Evolutionary conservation across 2,888 invertebrate species (phyloP).

Genomic region (Drosophila buzzatii): DNA sequence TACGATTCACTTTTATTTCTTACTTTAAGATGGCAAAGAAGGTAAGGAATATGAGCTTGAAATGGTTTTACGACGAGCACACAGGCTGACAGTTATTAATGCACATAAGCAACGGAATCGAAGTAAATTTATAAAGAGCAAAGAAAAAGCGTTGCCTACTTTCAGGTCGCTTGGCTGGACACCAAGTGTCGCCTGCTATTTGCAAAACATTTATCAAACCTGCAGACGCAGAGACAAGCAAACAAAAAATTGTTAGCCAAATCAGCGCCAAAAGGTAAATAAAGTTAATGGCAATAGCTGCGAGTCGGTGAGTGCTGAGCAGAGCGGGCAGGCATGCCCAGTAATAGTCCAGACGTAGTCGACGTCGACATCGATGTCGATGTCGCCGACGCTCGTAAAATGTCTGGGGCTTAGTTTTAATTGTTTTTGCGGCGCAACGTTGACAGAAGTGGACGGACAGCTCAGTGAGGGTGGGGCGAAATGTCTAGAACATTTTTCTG

Average conservation of each 20-base stretch:
- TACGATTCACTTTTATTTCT: neutral
- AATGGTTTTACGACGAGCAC: constrained; percentile 34
- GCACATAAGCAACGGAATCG: constrained; percentile 34
- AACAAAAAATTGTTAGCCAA: constrained; percentile 50
- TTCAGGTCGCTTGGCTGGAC: constrained; percentile 60
- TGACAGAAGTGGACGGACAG: constrained; percentile 40
- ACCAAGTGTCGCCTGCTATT: constrained; percentile 74
- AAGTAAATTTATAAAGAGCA: constrained; percentile 8
- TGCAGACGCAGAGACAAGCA: constrained; percentile 36
- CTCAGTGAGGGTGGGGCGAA: neutral
- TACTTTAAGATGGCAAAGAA: constrained; percentile 10
- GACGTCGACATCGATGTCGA: constrained; percentile 15
- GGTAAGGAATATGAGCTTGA: constrained; percentile 42
- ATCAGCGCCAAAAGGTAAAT: constrained; percentile 68
- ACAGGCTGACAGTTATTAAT: constrained; percentile 75
- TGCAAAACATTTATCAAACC: constrained; percentile 72
- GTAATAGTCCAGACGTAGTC: constrained; percentile 31
- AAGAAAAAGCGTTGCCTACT: constrained; percentile 56
- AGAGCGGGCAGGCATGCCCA: too few species aligned
- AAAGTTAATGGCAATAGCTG: constrained; percentile 52
- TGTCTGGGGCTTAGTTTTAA: constrained; percentile 66
- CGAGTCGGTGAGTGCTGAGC: neutral
- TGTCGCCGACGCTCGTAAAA: constrained; percentile 53
- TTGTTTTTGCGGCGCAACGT: constrained; percentile 64
- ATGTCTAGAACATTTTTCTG: constrained; percentile 58